Conservation (phyloP, 2,113 vertebrate genomes). For the Uropsilus gracilis region DNA sequence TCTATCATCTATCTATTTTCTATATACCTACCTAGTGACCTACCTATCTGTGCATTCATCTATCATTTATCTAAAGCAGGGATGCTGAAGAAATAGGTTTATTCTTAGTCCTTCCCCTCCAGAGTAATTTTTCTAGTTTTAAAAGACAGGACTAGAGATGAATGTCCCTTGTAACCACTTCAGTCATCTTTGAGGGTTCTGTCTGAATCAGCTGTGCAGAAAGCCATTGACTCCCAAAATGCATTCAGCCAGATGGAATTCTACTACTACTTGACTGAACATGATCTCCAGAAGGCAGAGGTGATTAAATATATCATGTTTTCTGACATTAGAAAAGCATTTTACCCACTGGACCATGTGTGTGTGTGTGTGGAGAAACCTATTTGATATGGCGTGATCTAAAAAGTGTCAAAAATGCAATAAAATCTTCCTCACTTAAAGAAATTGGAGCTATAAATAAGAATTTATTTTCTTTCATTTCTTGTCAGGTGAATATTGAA, state of each 20-base stretch:
- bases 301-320: constrained; percentile 42
- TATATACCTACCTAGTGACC: too few species aligned
- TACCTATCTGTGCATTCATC: too few species aligned
- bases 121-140: background rate
- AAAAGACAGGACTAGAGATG: background rate
- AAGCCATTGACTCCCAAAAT: background rate
- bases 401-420: constrained; percentile 64
- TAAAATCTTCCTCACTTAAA: constrained; percentile 32
- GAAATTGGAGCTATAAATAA: background rate
- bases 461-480: background rate
- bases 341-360: background rate
- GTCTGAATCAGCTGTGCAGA: background rate
- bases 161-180: background rate
- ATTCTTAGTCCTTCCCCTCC: background rate
- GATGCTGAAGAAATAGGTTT: background rate
- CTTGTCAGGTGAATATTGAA: background rate
- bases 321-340: constrained; percentile 32
- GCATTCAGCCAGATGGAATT: background rate
- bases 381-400: constrained; percentile 49
- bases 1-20: too few species aligned
- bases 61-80: too few species aligned
- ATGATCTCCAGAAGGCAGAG: constrained; percentile 28
- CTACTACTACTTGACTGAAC: background rate
- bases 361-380: background rate
- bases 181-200: background rate